A percentile compares a stretch with the other conserved stretches of the same genome.
These are phyloP conservation scores for Nysson spinosus DNA, from an alignment of 2,888 invertebrate species.

Conservation along the genomic window DNA sequence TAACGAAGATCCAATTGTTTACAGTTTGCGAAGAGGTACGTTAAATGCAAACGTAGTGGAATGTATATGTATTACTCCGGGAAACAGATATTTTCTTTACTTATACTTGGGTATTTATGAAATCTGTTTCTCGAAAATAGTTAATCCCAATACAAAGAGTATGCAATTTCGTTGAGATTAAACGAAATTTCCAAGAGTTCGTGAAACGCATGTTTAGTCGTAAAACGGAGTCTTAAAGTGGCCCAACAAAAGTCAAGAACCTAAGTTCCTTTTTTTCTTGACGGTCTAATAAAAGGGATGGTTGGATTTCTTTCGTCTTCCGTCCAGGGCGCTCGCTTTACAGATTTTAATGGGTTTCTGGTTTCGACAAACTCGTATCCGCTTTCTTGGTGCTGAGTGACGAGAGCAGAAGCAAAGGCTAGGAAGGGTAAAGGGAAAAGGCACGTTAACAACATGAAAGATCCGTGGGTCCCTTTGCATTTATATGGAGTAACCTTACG, in stretches of 20 bases:
- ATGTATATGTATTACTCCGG: too few relatives aligned
- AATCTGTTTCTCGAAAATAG: background rate
- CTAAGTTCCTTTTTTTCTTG: slow-evolving; percentile 32
- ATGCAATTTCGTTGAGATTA: background rate
- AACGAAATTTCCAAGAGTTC: slow-evolving; percentile 7
- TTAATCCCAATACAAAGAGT: background rate
- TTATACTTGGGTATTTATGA: too few relatives aligned
- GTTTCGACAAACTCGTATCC: slow-evolving; percentile 57
- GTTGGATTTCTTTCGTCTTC: slow-evolving; percentile 50
- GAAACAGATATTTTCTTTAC: too few relatives aligned
- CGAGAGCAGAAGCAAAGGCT: slow-evolving; percentile 32
- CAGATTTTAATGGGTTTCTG: slow-evolving; percentile 63
- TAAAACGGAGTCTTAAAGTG: slow-evolving; percentile 14
- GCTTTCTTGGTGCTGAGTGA: slow-evolving; percentile 45
- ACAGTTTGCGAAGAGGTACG: too few relatives aligned
- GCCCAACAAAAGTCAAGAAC: slow-evolving; percentile 25
- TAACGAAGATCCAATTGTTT: too few relatives aligned
- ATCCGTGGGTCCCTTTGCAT: slow-evolving; percentile 63
- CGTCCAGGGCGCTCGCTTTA: slow-evolving; percentile 47
- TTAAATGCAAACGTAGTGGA: too few relatives aligned
- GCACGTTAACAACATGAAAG: slow-evolving; percentile 64
- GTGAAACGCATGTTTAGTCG: background rate
- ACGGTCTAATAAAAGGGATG: slow-evolving; percentile 48
- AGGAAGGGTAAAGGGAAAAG: slow-evolving; percentile 29
- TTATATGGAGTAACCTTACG: slow-evolving; percentile 65